Evolutionary conservation across 2,797 vertebrate species (phyloP).

Genomic region (Rhinichthys osculus): DNA sequence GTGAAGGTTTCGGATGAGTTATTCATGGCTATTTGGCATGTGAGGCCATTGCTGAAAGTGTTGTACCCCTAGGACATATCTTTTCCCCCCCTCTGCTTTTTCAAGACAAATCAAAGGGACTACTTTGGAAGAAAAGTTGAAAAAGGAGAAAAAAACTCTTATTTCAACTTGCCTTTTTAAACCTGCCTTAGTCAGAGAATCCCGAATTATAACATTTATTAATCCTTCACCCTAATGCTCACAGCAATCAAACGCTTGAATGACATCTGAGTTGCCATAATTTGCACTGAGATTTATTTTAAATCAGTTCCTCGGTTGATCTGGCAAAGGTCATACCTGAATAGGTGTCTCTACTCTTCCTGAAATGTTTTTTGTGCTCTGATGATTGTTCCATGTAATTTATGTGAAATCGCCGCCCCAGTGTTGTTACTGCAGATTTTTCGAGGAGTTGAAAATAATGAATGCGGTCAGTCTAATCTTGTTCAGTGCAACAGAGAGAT

Average conservation of each 20-base stretch:
- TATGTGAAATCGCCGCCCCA: slow-evolving; percentile 13
- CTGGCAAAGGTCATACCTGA: slow-evolving; percentile 60
- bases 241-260: slow-evolving; percentile 48
- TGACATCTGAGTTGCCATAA: slow-evolving; percentile 55
- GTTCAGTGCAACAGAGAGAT: neutral
- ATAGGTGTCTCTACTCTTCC: slow-evolving; percentile 44
- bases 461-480: slow-evolving; percentile 37
- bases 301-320: slow-evolving; percentile 51
- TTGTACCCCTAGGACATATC: slow-evolving; percentile 8
- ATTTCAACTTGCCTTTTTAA: slow-evolving; percentile 8
- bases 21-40: slow-evolving; percentile 28
- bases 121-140: neutral
- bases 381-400: slow-evolving; percentile 38
- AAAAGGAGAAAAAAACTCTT: neutral
- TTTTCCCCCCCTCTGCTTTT: neutral
- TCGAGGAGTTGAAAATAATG: slow-evolving; percentile 35
- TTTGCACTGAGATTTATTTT: slow-evolving; percentile 61
- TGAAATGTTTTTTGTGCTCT: slow-evolving; percentile 22
- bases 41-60: slow-evolving; percentile 19
- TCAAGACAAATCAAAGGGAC: slow-evolving; percentile 22
- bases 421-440: slow-evolving; percentile 5
- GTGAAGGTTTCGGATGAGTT: slow-evolving; percentile 22
- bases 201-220: slow-evolving; percentile 55
- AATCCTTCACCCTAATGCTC: slow-evolving; percentile 41
- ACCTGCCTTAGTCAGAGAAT: slow-evolving; percentile 48